Base-by-base conservation (phyloP, 2,888 invertebrate genomes). In the Calliphora vomitoria region DNA sequence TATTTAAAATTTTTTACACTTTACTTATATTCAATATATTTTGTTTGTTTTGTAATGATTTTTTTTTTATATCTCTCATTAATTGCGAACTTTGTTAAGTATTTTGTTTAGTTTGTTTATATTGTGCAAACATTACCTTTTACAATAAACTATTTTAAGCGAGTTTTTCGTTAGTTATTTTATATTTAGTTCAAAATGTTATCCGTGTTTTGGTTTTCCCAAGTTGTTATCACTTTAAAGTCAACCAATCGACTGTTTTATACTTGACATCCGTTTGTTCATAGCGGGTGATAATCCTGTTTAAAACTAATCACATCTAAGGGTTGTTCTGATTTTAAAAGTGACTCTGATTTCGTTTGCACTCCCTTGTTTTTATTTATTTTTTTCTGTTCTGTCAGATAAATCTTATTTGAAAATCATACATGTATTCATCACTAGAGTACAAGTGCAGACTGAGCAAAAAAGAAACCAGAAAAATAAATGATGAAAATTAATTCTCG, bases 231-330 rank as follows among this genome's bases (percentile, higher is more conserved):
- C 91, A 90, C 90, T 90, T 91, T 90, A 92, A 91, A 91, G 89
- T 91, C 92, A 92, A 91, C 89, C 92, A 91, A 92, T 91, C 91
- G 93, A 92, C 92, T 92, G 92, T 92, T 91, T 90, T 89, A 90
- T 90, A 88, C 89, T 78, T 66, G 69, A 82, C 87, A 88, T 82
- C 88, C 88, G 91, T 88, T 79, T 82, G 86, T 88, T 89, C 82
- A 88, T 88, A 86, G 84, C 87, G 82, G 64, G 50, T 88, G 89
- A 84, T 86, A 89, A 88, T 90, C 89, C 86, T 88, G 86, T 55
- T 82, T 72, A 68, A 86, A 88, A 83, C 86, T 86, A 88, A 88
- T 88, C 86, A 71, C 60, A 64, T 69, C 78, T 68, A 85, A 86
- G 82, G 89, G 86, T 81, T 83, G 88, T 69, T 85, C 50, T 71